Base-by-base conservation (phyloP, 1,140 invertebrate genomes). In the Reticulitermes speratus region DNA sequence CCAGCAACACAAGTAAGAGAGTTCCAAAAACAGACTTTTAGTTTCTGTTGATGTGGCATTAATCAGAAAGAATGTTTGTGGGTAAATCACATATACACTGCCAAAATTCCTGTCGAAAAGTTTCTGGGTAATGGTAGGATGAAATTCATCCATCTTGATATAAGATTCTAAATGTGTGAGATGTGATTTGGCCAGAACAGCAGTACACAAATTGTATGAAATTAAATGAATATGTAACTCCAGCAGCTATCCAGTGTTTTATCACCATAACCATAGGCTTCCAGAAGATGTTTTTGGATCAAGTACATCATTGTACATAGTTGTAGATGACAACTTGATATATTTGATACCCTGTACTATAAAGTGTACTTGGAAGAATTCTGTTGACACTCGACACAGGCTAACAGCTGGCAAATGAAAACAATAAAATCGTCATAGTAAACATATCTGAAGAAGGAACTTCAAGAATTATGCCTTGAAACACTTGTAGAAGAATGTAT, bases 401-500 rank as follows among this genome's bases (percentile, higher is more conserved):
- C 65, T 25, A n/a, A n/a, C 2, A 30, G 65, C 65, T 75, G 65
- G 25, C 65, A 19, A 55, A 55, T 14, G 19, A 21, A 75, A 30
- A 75, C n/a, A 75, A 25, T n/a, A 75, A 25, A 75, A 75, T n/a
- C n/a, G 65, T 75, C 25, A 75, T 75, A n/a, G 65, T n/a, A 38
- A 38, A 38, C 38, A 75, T 75, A 75, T 0, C n/a, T 9, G 11
- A 75, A 75, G n/a, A 75, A 14, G n/a, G n/a, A 8, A 12, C 3
- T 55, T 21, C 14, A 55, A 55, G 19, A 55, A 55, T 55, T 55
- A 30, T 75, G 9, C 25, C 65, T 75, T 75, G 14, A 25, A 75
- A 75, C 65, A 75, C 25, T 30, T 75, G 25, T 75, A 75, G 65
- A 75, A 75, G 65, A 75, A 75, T 75, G 65, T 75, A 75, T 75